Conservation (phyloP, 2,113 vertebrate genomes). For the Vireo altiloquus region DNA sequence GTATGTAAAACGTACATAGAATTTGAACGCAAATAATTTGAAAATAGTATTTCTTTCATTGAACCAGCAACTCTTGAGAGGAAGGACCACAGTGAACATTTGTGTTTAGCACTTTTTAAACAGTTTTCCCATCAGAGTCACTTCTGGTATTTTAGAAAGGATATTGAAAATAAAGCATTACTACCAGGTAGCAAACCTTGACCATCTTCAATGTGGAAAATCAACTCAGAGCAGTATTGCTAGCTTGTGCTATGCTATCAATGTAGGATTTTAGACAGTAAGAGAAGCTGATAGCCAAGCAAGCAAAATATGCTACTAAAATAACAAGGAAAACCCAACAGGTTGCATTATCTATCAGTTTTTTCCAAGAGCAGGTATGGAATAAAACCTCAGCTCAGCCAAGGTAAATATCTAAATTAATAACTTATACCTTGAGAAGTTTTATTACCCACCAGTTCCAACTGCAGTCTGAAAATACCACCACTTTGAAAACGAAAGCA, state of each 20-base stretch:
- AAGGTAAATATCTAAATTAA: neutral
- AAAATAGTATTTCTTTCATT: neutral
- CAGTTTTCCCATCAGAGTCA: neutral
- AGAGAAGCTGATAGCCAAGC: neutral
- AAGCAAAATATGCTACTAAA: neutral
- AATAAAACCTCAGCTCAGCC: neutral
- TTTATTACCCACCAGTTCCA: neutral
- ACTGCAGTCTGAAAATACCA: neutral
- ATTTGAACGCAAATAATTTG: neutral
- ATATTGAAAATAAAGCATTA: neutral
- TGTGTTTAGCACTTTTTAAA: neutral
- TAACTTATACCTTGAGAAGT: neutral
- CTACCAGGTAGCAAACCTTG: neutral
- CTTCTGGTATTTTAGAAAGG: neutral
- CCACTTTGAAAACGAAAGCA: neutral
- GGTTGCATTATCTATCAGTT: neutral
- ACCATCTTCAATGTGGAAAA: neutral
- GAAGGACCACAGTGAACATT: neutral
- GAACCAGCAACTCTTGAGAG: neutral
- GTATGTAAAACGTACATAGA: neutral
- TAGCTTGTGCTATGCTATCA: neutral
- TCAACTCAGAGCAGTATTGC: neutral
- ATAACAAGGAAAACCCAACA: neutral
- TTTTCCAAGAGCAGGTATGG: neutral
- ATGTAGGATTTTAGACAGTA: neutral